Evolutionary conservation across 2,113 vertebrate genomes (phyloP).

Genomic region (Rhabdomys dilectus): DNA sequence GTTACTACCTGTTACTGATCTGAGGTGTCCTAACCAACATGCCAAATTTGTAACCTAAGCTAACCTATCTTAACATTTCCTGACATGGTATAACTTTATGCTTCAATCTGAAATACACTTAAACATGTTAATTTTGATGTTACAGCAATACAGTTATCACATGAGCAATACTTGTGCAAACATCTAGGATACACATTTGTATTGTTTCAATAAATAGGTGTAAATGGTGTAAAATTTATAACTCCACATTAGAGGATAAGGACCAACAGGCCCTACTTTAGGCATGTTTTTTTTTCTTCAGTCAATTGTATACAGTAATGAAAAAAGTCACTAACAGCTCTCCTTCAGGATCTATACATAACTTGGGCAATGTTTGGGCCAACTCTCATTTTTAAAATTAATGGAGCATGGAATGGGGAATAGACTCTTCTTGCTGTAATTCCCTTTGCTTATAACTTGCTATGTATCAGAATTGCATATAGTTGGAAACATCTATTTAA

Average conservation of each 20-base stretch:
- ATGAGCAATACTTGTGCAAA: neutral
- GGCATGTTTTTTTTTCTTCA: neutral
- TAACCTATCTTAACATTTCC: neutral
- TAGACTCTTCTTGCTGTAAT: neutral
- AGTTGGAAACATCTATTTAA: neutral
- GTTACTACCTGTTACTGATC: neutral
- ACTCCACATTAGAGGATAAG: neutral
- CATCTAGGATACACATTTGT: neutral
- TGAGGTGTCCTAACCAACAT: neutral
- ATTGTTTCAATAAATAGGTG: neutral
- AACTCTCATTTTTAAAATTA: constrained; percentile 13
- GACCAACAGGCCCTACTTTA: neutral
- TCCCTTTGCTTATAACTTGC: neutral
- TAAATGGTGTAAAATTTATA: neutral
- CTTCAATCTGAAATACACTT: neutral
- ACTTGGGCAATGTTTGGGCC: neutral
- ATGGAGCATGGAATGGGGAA: neutral
- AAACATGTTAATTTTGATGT: neutral
- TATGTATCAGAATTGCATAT: neutral
- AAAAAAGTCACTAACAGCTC: neutral
- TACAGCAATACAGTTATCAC: neutral
- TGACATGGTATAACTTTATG: neutral
- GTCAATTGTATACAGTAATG: neutral
- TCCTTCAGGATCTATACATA: neutral
- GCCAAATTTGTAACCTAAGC: neutral